Percentiles rank a stretch among this genome's conserved stretches.
phyloP scores from a whole-genome alignment of 2,113 vertebrate genomes.

The Elgaria multicarinata region DNA sequence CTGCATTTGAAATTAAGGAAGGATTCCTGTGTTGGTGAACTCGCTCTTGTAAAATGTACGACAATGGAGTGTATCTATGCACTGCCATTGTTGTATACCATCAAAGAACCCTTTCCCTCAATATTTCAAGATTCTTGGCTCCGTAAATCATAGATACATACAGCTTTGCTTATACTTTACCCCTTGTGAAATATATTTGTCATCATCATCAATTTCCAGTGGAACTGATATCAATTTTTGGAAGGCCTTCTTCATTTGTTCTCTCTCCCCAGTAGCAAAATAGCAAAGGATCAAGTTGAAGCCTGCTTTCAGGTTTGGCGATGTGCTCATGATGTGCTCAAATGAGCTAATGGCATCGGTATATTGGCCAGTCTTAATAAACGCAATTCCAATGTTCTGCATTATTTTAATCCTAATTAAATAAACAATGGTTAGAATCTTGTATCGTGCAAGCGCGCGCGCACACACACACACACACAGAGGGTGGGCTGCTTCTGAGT shows the following conservation, averaged over 20 bases:
- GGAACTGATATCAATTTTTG: conserved; percentile 93
- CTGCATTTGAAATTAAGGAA: background rate
- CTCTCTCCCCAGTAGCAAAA: conserved; percentile 89
- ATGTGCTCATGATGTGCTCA: conserved; percentile 93
- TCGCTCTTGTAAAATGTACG: background rate
- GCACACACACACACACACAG: too few relatives aligned
- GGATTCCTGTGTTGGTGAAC: too few relatives aligned
- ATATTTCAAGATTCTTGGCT: background rate
- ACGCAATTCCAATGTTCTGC: conserved; percentile 96
- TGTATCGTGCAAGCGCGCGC: background rate
- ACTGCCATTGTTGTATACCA: rapidly evolving
- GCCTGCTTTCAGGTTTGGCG: conserved; percentile 90
- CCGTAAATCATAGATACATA: background rate
- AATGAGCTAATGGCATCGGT: conserved; percentile 91
- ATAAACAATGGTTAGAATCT: conserved; percentile 36
- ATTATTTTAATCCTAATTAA: conserved; percentile 93
- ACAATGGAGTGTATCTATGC: background rate
- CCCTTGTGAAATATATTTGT: conserved; percentile 89
- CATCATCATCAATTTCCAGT: conserved; percentile 90
- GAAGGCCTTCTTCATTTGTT: conserved; percentile 96
- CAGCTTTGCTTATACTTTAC: conserved; percentile 78
- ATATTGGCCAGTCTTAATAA: conserved; percentile 92
- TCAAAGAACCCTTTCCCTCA: conserved; percentile 20
- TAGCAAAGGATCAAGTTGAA: conserved; percentile 95
- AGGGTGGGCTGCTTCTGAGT: too few relatives aligned